phyloP scores from a whole-genome alignment of 2,888 invertebrate genomes.

The Entomobrya proxima region DNA sequence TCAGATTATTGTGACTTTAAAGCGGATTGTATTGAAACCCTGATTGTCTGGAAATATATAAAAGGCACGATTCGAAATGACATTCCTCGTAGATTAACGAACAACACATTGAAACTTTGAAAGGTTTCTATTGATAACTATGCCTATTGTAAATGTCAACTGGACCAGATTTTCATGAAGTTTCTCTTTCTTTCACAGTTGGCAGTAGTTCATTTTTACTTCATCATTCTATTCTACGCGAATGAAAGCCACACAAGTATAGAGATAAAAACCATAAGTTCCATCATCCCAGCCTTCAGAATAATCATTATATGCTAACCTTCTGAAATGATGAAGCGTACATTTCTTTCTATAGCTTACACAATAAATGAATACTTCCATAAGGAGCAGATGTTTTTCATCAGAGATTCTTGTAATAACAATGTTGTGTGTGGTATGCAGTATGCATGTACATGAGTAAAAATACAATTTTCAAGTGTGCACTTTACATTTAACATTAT shows the following conservation, averaged over 20 bases:
- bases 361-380: not conserved
- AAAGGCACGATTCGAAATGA: conserved; percentile 27
- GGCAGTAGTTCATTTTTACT: conserved; percentile 40
- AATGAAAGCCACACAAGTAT: not conserved
- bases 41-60: not conserved
- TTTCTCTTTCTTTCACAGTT: conserved; percentile 33
- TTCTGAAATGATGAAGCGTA: conserved; percentile 19
- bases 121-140: conserved; percentile 30
- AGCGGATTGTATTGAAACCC: no score
- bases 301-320: not conserved
- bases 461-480: conserved; percentile 7
- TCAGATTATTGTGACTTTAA: no score
- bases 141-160: conserved; percentile 47
- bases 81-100: conserved; percentile 51
- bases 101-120: no score
- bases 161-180: conserved; percentile 54
- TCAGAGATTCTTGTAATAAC: conserved; percentile 13
- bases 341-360: not conserved
- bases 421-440: not conserved
- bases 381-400: conserved; percentile 59
- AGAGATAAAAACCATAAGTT: no score
- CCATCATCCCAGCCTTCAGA: no score
- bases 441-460: not conserved
- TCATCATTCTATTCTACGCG: conserved; percentile 1
- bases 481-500: not conserved